Base-by-base conservation (phyloP, 2,888 invertebrate species). In the Charanyca ferruginea region DNA sequence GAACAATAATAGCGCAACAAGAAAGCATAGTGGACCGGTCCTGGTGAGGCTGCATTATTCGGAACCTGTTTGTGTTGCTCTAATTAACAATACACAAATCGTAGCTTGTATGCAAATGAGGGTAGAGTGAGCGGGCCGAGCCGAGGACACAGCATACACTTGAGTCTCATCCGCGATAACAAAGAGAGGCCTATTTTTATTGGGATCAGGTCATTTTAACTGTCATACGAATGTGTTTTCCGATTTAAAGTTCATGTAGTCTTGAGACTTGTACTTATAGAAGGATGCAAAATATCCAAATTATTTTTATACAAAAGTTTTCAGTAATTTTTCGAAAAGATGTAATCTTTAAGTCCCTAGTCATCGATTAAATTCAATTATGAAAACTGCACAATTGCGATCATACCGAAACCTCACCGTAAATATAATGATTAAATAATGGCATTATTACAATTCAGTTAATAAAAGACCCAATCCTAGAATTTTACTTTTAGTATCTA, bases 21-120 rank as follows among this genome's bases (percentile, higher is more conserved):
- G 92, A 92, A 89, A 90, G 89, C 87, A 81, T 85, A 81, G 87
- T 84, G 82, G 86, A 89, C 90, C 89, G 87, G 89, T 89, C 81
- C 58, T 75, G 74, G 72, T 64, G 80, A 65, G 80, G 87, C 88
- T 87, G 87, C 91, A 89, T 91, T 91, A 91, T 87, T 89, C 73
- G 83, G 90, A 93, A 94, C 94, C 94, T 91, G 95, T 93, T 94
- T 91, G 83, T 88, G 89, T 90, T 94, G 93, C 93, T 94, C 95
- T 94, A 95, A 95, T 95, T 95, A 95, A 95, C 95, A 93, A 94
- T 93, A 94, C 95, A 95, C 95, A 95, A 95, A 94, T 95, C 95
- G 95, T 91, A 94, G 92, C 94, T 93, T 95, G 94, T 94, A 95
- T 95, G 94, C 91, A 94, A 94, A 95, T 94, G 93, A 93, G 89